These are phyloP conservation scores for Oophaga pumilio DNA, from an alignment of 2,113 vertebrate genomes.

Conservation along the genomic window DNA sequence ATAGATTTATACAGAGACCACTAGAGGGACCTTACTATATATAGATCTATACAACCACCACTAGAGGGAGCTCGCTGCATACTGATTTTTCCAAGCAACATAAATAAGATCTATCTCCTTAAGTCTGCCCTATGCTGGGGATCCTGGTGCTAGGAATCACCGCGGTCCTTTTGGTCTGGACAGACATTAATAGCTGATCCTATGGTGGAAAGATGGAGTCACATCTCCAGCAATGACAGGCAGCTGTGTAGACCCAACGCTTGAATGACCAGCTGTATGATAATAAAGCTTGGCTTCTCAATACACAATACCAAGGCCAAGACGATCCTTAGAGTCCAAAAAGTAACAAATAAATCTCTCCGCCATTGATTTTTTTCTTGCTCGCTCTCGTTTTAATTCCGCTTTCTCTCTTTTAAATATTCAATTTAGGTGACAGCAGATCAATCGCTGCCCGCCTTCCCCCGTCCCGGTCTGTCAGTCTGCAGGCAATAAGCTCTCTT, in stretches of 20 bases:
- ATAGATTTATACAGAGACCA: too few species aligned
- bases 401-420: constrained; percentile 20
- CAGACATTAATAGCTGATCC: neutral
- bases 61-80: too few species aligned
- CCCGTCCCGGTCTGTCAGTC: neutral
- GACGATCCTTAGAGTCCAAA: neutral
- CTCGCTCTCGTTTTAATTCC: neutral
- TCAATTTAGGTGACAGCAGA: neutral
- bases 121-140: too few species aligned
- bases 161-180: neutral
- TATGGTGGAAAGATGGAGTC: neutral
- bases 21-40: too few species aligned
- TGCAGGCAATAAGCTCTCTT: neutral
- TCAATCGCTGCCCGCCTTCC: neutral
- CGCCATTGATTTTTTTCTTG: neutral
- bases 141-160: too few species aligned
- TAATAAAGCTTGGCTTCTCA: neutral
- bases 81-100: too few species aligned
- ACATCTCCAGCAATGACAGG: neutral
- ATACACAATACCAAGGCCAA: constrained; percentile 22
- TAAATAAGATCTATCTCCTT: too few species aligned
- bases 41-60: too few species aligned
- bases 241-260: constrained; percentile 12
- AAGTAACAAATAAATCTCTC: neutral
- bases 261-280: neutral